Evolutionary conservation across 2,113 vertebrate species (phyloP), one percentile per base, ranked within the genome.

Genomic region (Callaeas wilsoni): DNA sequence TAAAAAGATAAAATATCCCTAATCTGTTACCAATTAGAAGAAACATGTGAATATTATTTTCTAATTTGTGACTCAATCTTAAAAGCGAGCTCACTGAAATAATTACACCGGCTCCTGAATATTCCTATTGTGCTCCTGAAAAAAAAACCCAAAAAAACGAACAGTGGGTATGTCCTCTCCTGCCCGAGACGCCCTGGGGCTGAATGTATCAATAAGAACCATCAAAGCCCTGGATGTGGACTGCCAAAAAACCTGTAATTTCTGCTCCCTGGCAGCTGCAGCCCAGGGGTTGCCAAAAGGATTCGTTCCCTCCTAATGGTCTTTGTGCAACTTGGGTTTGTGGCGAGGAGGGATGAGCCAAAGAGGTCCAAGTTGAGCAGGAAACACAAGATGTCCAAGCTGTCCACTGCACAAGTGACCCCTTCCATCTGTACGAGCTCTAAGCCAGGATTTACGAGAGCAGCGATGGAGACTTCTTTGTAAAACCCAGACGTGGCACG

Each of bases 1-100:
- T 12, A 95, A 93, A 91, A 94, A 97, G 96, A 96, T 84, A 96
- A 97, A 98, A 96, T 96, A 94, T 80, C 93, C 89, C 93, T 96
- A 97, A 98, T 96, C 98, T 98, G 98, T 97, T 98, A 95, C 96
- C 97, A 98, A 98, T 98, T 98, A 98, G 95, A 94, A 97, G 97
- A 95, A 97, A 98, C 96, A 98, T 93, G 94, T 94, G 97, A 98
- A 97, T 96, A 98, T 98, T 98, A 97, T 98, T 98, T 98, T 98
- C 97, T 98, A 97, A 98, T 98, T 98, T 97, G 97, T 96, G 97
- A 97, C 93, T 97, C 69, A 82, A 96, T 98, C 98, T 95, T 98
- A 98, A 97, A 96, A 98, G 98, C 96, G 95, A 97, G 97, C 96
- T 98, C 98, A 98, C 97, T 98, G 98, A 97, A 98, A 97, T 98